Percentiles rank a stretch among this genome's conserved stretches.
These are phyloP conservation scores for Timema cristinae DNA, from an alignment of 2,888 invertebrate species.

Conservation along the genomic window DNA sequence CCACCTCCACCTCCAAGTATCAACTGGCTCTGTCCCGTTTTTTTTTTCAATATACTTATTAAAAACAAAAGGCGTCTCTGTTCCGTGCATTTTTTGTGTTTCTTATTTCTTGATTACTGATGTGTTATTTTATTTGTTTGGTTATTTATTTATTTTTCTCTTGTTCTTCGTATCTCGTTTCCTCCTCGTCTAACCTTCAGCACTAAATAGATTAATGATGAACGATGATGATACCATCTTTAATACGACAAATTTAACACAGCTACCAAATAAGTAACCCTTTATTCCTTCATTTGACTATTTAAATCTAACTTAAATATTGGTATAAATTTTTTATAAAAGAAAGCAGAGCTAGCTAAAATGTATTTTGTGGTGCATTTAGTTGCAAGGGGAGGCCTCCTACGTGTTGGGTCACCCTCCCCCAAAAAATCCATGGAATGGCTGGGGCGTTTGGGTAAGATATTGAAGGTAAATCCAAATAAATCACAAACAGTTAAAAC, in stretches of 20 bases:
- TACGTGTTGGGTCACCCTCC: conserved; percentile 22
- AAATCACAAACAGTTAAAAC: conserved; percentile 30
- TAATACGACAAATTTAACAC: conserved; percentile 14
- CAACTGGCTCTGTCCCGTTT: conserved; percentile 53
- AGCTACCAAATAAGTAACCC: background rate
- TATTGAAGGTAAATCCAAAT: conserved; percentile 32
- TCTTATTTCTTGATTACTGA: conserved; percentile 27
- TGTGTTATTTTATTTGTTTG: conserved; percentile 25
- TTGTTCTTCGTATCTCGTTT: conserved; percentile 40
- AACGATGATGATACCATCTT: conserved; percentile 2
- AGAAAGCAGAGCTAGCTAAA: conserved; percentile 30
- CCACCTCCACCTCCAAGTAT: conserved; percentile 54
- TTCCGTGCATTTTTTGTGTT: conserved; percentile 29
- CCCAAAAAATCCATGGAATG: conserved; percentile 32
- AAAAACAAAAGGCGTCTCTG: conserved; percentile 25
- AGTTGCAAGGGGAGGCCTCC: conserved; percentile 32
- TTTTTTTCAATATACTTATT: conserved; percentile 36
- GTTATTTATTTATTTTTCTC: conserved; percentile 22
- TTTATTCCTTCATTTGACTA: conserved; percentile 18
- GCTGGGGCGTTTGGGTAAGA: conserved; percentile 33
- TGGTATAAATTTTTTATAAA: conserved; percentile 21
- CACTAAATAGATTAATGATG: conserved; percentile 23
- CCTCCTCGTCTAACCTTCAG: conserved; percentile 43
- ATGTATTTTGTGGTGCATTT: conserved; percentile 34
- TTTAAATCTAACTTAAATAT: conserved; percentile 14